Evolutionary conservation across 2,888 invertebrate species (phyloP).

Genomic region (Drosophila formosana): DNA sequence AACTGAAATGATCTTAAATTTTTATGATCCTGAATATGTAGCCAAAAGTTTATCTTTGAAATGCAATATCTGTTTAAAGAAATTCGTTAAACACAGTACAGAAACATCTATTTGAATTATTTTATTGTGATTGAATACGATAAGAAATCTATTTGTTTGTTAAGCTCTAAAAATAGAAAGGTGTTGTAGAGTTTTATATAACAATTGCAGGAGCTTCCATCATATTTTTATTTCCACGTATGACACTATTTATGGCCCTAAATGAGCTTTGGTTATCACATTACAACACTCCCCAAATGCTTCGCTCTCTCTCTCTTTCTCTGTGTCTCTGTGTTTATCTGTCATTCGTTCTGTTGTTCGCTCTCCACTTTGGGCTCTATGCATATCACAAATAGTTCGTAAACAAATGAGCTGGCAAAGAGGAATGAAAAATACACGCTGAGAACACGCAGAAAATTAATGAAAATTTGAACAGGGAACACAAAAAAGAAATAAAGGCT

Average conservation of each 20-base stretch:
- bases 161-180: background rate
- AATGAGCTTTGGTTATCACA: conserved; percentile 30
- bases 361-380: conserved; percentile 18
- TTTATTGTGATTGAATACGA: background rate
- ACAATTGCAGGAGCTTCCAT: conserved; percentile 6
- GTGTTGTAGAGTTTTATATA: conserved; percentile 1
- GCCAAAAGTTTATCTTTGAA: no score
- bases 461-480: conserved; percentile 46
- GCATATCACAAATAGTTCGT: conserved; percentile 61
- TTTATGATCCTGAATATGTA: no score
- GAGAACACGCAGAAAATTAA: conserved; percentile 46
- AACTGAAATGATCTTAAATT: no score
- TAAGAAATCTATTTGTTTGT: background rate
- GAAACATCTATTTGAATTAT: background rate
- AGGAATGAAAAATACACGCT: conserved; percentile 42
- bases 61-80: no score
- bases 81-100: no score
- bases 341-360: conserved; percentile 10
- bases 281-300: conserved; percentile 24
- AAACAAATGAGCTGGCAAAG: conserved; percentile 71
- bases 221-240: background rate
- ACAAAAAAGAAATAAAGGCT: conserved; percentile 6
- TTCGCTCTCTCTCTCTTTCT: background rate
- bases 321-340: background rate
- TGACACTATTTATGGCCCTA: conserved; percentile 7